These are phyloP conservation scores for Drymodes brunneopygia DNA, from an alignment of 2,113 vertebrate species.

Conservation along the genomic window DNA sequence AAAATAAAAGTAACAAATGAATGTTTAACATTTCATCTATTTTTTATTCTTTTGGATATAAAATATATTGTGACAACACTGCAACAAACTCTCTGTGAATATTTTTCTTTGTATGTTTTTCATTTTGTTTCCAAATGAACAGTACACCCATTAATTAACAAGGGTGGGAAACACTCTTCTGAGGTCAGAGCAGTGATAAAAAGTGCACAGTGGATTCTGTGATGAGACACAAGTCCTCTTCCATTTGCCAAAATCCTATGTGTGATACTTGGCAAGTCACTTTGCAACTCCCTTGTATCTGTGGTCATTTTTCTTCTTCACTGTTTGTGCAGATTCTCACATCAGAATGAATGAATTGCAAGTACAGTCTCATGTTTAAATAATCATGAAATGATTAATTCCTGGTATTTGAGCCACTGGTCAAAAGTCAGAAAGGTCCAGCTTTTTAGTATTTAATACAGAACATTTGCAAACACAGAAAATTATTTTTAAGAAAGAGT, in stretches of 20 bases:
- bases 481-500: background rate
- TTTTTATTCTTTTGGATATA: background rate
- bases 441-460: background rate
- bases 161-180: background rate
- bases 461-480: background rate
- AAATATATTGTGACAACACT: background rate
- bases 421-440: background rate
- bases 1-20: background rate
- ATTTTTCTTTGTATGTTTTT: background rate
- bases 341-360: background rate
- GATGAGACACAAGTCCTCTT: background rate
- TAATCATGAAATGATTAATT: background rate
- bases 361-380: background rate
- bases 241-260: background rate
- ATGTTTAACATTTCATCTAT: background rate
- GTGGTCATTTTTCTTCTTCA: background rate
- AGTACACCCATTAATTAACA: background rate
- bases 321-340: background rate
- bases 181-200: background rate
- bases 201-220: background rate
- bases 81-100: background rate
- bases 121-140: slow-evolving; percentile 2
- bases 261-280: background rate
- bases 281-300: background rate
- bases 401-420: background rate